These are phyloP conservation scores for Drosophila cardini DNA, from an alignment of 1,140 invertebrate genomes.

Conservation along the genomic window DNA sequence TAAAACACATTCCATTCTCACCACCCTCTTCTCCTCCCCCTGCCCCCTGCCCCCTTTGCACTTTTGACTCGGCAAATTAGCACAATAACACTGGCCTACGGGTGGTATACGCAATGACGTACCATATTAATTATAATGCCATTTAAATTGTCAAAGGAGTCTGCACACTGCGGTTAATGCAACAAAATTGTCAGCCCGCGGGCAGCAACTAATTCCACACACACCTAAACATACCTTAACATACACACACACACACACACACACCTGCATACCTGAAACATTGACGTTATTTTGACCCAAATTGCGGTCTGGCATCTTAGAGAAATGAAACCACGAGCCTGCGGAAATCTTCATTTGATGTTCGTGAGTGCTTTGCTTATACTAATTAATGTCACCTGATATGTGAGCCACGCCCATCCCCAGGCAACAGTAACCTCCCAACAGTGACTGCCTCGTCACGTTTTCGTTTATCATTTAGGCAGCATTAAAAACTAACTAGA, in stretches of 20 bases:
- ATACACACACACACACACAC: constrained; percentile 12
- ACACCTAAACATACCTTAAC: neutral
- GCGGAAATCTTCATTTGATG: constrained; percentile 60
- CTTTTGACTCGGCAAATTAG: constrained; percentile 4
- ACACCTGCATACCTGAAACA: constrained; percentile 28
- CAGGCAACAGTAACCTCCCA: constrained; percentile 32
- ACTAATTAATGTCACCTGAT: constrained; percentile 66
- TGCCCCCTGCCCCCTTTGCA: neutral
- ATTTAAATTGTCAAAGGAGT: constrained; percentile 57
- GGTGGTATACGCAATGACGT: constrained; percentile 34
- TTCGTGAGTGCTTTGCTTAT: constrained; percentile 32
- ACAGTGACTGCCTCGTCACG: constrained; percentile 38
- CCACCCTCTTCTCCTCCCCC: neutral
- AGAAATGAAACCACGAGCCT: constrained; percentile 64
- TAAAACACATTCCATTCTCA: constrained; percentile 6
- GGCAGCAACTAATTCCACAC: constrained; percentile 7
- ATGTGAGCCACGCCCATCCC: neutral
- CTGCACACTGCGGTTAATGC: constrained; percentile 26
- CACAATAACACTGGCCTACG: constrained; percentile 34
- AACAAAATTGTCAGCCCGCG: constrained; percentile 11
- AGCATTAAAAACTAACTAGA: constrained; percentile 41
- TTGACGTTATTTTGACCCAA: constrained; percentile 59
- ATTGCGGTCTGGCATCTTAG: constrained; percentile 65
- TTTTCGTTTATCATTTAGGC: constrained; percentile 42
- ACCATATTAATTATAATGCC: constrained; percentile 54